A percentile compares a stretch with the other conserved stretches of the same genome.
phyloP scores from a whole-genome alignment of 1,140 invertebrate genomes.

The Bombus superbus region DNA sequence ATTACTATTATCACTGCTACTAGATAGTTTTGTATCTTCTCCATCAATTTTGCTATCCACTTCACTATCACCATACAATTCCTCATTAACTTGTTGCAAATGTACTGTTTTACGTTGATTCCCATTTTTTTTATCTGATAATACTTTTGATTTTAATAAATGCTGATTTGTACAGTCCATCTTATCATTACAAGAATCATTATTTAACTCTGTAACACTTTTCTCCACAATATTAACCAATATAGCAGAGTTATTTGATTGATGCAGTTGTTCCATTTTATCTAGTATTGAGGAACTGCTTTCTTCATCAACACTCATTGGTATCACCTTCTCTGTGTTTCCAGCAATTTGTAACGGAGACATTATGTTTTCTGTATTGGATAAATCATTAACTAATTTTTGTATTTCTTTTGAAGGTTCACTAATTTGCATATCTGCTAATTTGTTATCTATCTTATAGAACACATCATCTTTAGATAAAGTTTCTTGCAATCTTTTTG shows the following conservation, averaged over 20 bases:
- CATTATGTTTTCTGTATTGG: slow-evolving; percentile 58
- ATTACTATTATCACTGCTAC: slow-evolving; percentile 80
- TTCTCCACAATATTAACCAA: slow-evolving; percentile 43
- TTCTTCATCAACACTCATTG: slow-evolving; percentile 67
- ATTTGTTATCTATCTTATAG: slow-evolving; percentile 58
- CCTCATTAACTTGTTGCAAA: slow-evolving; percentile 64
- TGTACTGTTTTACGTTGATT: slow-evolving; percentile 56
- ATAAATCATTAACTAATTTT: slow-evolving; percentile 61
- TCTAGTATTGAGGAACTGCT: slow-evolving; percentile 70
- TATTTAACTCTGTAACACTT: slow-evolving; percentile 35
- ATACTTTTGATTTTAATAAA: slow-evolving; percentile 54
- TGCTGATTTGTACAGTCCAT: slow-evolving; percentile 30
- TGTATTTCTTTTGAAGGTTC: slow-evolving; percentile 66
- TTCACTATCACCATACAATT: slow-evolving; percentile 76
- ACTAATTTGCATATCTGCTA: slow-evolving; percentile 56
- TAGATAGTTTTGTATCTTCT: slow-evolving; percentile 78
- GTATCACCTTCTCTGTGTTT: slow-evolving; percentile 50
- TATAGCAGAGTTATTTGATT: slow-evolving; percentile 50
- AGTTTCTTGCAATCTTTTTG: slow-evolving; percentile 6
- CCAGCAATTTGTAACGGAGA: slow-evolving; percentile 57
- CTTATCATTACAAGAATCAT: slow-evolving; percentile 44
- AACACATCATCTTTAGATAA: slow-evolving; percentile 44
- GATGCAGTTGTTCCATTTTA: slow-evolving; percentile 68
- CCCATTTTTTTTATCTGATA: slow-evolving; percentile 51
- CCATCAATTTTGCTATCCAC: slow-evolving; percentile 74